Conservation (phyloP, 37 sponge, comb jelly and placozoan genomes). For the Petrosia ficiformis region DNA sequence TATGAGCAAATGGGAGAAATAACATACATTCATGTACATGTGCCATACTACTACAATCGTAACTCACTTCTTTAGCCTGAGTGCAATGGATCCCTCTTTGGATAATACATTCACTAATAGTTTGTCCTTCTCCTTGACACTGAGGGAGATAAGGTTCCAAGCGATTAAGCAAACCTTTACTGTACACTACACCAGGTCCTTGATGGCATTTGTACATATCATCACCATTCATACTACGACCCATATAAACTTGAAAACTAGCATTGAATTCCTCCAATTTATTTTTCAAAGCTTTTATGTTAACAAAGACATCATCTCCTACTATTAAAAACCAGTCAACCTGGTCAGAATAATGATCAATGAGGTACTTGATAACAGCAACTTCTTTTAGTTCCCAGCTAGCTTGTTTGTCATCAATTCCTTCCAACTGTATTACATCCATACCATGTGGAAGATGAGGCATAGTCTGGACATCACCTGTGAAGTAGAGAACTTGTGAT, state of each 20-base stretch:
- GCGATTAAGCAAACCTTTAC: constrained; percentile 20
- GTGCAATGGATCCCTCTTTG: constrained; percentile 34
- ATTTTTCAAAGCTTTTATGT: constrained; percentile 10
- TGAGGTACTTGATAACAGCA: constrained; percentile 35
- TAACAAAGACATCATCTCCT: constrained; percentile 39
- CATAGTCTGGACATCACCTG: constrained; percentile 17
- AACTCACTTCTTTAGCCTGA: constrained; percentile 43
- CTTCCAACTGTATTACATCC: constrained; percentile 49
- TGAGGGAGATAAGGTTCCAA: constrained; percentile 34
- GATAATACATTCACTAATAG: constrained; percentile 25
- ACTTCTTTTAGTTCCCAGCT: constrained; percentile 47
- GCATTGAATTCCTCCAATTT: constrained; percentile 19
- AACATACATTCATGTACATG: not conserved
- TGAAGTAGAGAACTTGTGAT: constrained; percentile 37
- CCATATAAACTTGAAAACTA: constrained; percentile 26
- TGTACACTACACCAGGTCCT: constrained; percentile 34
- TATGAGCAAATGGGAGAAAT: constrained; percentile 7
- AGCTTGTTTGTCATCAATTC: constrained; percentile 18
- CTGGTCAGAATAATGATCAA: constrained; percentile 10
- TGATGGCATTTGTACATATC: not conserved
- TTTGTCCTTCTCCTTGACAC: constrained; percentile 29
- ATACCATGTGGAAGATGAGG: constrained; percentile 48
- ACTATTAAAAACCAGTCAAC: constrained; percentile 54
- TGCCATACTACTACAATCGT: not conserved
- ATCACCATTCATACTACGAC: not conserved